A percentile compares a stretch with the other conserved stretches of the same genome.
phyloP scores from a whole-genome alignment of 2,888 invertebrate species.

The Drosophila cyrtoloma region DNA sequence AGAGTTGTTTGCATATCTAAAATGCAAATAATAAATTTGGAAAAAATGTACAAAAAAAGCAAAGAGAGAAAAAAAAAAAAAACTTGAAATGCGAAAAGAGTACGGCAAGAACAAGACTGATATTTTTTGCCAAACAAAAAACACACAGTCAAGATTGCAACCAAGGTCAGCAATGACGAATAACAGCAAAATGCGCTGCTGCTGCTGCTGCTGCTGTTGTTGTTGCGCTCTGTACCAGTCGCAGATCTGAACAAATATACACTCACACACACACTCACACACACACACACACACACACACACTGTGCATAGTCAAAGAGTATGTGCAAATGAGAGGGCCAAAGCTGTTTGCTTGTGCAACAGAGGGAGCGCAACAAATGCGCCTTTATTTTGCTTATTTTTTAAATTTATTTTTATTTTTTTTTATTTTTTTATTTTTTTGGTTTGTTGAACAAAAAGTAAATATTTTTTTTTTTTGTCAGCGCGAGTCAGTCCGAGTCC shows the following conservation, averaged over 20 bases:
- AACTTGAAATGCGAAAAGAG: constrained; percentile 46
- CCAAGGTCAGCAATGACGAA: constrained; percentile 83
- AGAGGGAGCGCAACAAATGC: constrained; percentile 48
- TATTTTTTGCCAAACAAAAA: constrained; percentile 36
- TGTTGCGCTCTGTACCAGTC: constrained; percentile 66
- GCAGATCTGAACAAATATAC: constrained; percentile 61
- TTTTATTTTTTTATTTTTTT: constrained; percentile 14
- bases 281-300: not conserved
- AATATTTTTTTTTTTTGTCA: constrained; percentile 74
- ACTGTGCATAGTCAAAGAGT: constrained; percentile 21
- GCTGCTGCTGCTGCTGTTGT: constrained; percentile 23
- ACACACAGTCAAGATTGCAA: constrained; percentile 76
- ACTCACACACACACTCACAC: constrained; percentile 1
- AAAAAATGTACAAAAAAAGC: not conserved
- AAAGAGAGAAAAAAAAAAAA: constrained; percentile 16
- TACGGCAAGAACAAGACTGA: constrained; percentile 35
- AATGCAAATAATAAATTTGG: constrained; percentile 51
- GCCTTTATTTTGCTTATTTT: constrained; percentile 40
- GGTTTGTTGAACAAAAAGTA: constrained; percentile 66
- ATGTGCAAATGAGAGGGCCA: constrained; percentile 34
- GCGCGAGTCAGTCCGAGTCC: constrained; percentile 57
- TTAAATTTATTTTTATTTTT: not conserved
- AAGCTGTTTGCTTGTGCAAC: constrained; percentile 30
- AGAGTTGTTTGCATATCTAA: constrained; percentile 46
- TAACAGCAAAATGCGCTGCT: constrained; percentile 79